These are phyloP conservation scores for Arenaria interpres DNA, from an alignment of 2,113 vertebrate genomes.

Conservation along the genomic window DNA sequence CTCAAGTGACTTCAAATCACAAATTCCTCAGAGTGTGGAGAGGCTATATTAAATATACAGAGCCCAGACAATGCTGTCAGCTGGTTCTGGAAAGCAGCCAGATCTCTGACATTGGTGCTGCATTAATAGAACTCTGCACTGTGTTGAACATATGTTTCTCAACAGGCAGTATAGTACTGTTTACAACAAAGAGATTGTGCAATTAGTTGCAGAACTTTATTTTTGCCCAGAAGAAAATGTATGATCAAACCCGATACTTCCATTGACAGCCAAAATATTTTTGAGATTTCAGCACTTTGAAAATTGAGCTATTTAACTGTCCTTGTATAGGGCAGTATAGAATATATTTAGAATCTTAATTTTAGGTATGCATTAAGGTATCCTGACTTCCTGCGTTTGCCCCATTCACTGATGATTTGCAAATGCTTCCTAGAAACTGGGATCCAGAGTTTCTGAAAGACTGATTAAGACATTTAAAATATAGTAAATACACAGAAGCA, in stretches of 20 bases:
- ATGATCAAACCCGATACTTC: not conserved
- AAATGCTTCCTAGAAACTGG: not conserved
- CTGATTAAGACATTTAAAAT: not conserved
- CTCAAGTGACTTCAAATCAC: constrained; percentile 14
- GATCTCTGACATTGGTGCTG: constrained; percentile 8
- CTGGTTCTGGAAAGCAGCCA: constrained; percentile 52
- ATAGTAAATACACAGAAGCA: not conserved
- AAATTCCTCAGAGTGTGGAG: not conserved
- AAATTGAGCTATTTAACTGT: not conserved
- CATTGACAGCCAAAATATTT: not conserved
- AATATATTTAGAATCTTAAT: not conserved
- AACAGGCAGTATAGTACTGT: constrained; percentile 22
- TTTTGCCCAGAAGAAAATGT: not conserved
- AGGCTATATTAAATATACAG: not conserved
- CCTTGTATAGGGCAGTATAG: not conserved
- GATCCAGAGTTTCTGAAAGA: not conserved
- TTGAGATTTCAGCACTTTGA: not conserved
- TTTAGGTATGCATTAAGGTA: not conserved
- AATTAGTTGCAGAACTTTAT: not conserved
- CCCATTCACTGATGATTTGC: not conserved
- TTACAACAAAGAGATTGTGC: not conserved
- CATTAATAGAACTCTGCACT: constrained; percentile 13
- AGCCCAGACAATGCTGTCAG: constrained; percentile 26
- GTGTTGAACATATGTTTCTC: constrained; percentile 52
- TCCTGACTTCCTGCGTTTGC: not conserved